Conservation (phyloP, 2,888 invertebrate genomes). For the Thecocarcelia acutangulata region DNA sequence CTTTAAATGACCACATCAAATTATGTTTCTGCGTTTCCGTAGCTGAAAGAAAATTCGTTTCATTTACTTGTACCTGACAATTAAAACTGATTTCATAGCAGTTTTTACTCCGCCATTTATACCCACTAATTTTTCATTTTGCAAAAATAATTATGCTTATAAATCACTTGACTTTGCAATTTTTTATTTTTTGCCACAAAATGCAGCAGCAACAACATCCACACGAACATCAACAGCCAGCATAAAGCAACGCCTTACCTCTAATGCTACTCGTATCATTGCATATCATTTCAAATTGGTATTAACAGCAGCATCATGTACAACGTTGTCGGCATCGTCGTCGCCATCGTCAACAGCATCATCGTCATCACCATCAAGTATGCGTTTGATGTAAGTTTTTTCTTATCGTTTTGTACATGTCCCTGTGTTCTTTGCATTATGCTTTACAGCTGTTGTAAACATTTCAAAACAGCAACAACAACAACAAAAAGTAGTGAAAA, state of each 20-base stretch:
- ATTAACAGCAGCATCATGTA: slow-evolving; percentile 50
- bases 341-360: slow-evolving; percentile 16
- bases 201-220: slow-evolving; percentile 9
- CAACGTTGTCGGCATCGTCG: slow-evolving; percentile 37
- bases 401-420: slow-evolving; percentile 4
- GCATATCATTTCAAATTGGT: slow-evolving; percentile 54
- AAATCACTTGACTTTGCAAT: slow-evolving; percentile 59
- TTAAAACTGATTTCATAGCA: slow-evolving; percentile 46
- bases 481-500: too few relatives aligned
- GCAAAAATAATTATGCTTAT: slow-evolving; percentile 65
- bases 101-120: slow-evolving; percentile 44
- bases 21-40: not conserved
- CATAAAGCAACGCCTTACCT: slow-evolving; percentile 52
- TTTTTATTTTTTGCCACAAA: slow-evolving; percentile 20
- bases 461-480: too few relatives aligned
- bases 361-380: slow-evolving; percentile 43
- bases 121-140: slow-evolving; percentile 59
- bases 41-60: slow-evolving; percentile 41
- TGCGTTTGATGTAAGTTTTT: slow-evolving; percentile 43
- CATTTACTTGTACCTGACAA: slow-evolving; percentile 34
- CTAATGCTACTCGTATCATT: slow-evolving; percentile 44
- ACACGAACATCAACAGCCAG: slow-evolving; percentile 6
- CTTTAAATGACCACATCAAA: too few relatives aligned
- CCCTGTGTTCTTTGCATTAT: slow-evolving; percentile 28
- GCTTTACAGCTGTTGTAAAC: slow-evolving; percentile 65